Base-by-base conservation (phyloP, 2,888 invertebrate species). In the Bellardia pandia region DNA sequence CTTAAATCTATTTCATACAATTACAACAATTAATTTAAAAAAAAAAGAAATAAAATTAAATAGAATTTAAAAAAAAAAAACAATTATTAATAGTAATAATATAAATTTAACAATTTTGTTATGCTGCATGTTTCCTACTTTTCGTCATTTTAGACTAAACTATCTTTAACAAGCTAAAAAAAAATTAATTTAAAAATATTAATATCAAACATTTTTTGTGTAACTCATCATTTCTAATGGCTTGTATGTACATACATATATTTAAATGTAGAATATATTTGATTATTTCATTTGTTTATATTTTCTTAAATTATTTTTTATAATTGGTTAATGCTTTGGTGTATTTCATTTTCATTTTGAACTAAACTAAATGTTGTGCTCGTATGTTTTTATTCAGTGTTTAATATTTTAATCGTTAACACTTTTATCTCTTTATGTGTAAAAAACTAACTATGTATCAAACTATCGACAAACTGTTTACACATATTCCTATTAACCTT, bases 101-200 rank as follows among this genome's bases (percentile, higher is more conserved):
- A 76, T 64, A 66, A 58, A 60, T 68, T n/a, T n/a, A 60, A 13
- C 30, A 16, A 23, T 9, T 23, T 45, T 83, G 76, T 56, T 71
- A 69, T 62, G 42, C 62, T 78, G 84, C 84, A 84, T 84, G 84
- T 72, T 64, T 79, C 30, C 42, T 40, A 48, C 33, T 48, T 48
- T 66, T 33, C 37, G 48, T 23, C 56, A 16, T 13, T 45, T 45
- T 45, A 45, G 13, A 13, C 13, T 45, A 42, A 42, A 42, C 1
- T 45, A 11, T 11, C 11, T 45, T 45, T 45, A 13, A 13, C 11
- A 13, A 45, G 13, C 11, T 13, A 9, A 5, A 16, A 53, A 53
- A 16, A 23, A 9, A 16, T 11, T 45, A 13, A 33, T 33, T 60
- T 60, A 33, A 33, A 33, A 9, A 11, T 30, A 58, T 16, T 16